phyloP scores from a whole-genome alignment of 2,888 invertebrate species.

The Ferdinandea cuprea region DNA sequence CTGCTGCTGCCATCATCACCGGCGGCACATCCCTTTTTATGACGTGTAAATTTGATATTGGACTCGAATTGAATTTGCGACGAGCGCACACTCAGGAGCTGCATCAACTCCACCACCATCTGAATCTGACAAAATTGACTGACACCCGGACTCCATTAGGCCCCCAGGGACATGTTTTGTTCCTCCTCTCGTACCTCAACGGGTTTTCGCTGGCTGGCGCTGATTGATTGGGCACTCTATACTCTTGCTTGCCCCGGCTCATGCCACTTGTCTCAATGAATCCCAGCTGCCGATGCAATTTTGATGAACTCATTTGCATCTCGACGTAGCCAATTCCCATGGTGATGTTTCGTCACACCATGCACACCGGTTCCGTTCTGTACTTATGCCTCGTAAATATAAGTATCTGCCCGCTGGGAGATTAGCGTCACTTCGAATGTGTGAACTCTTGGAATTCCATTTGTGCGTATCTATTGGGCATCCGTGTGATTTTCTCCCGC shows the following conservation, averaged over 20 bases:
- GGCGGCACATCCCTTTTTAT: conserved; percentile 43
- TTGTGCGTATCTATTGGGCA: conserved; percentile 50
- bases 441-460: conserved; percentile 68
- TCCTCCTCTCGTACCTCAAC: conserved; percentile 26
- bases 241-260: conserved; percentile 57
- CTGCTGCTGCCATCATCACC: conserved; percentile 18
- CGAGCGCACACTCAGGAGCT: conserved; percentile 22
- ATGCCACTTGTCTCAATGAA: conserved; percentile 65
- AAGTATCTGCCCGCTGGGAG: conserved; percentile 53
- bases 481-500: conserved; percentile 34
- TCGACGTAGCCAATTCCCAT: conserved; percentile 50
- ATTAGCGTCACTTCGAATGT: conserved; percentile 66
- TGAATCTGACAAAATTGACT: conserved; percentile 69
- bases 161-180: conserved; percentile 50
- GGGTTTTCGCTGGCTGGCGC: conserved; percentile 30
- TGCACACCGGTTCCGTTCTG: neutral
- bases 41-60: conserved; percentile 63
- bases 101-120: conserved; percentile 31
- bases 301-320: conserved; percentile 72
- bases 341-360: conserved; percentile 60
- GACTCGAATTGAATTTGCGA: conserved; percentile 58
- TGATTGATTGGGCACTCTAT: conserved; percentile 67
- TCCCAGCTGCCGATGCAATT: conserved; percentile 64
- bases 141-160: conserved; percentile 69
- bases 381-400: conserved; percentile 24